phyloP scores from a whole-genome alignment of 30 jellyfish, hydroid and myxozoan species.

The Chironex yamaguchii region DNA sequence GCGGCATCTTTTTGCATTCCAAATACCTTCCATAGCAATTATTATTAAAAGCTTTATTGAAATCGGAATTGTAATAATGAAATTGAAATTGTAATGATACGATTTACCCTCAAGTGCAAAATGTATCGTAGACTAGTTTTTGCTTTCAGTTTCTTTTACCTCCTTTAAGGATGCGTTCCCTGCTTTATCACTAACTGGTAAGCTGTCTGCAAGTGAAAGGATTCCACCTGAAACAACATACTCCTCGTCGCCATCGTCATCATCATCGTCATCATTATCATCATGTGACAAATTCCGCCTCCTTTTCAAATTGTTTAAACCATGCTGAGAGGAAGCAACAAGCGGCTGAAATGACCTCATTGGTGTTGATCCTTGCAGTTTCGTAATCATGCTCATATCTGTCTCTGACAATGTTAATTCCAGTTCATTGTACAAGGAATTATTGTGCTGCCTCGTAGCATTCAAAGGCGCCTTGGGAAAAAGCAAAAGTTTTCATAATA shows the following conservation, averaged over 20 bases:
- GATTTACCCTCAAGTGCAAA: no score
- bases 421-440: slow-evolving; percentile 83
- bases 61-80: no score
- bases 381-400: slow-evolving; percentile 22
- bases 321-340: neutral
- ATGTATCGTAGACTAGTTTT: no score
- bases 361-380: slow-evolving; percentile 37
- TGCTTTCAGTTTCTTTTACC: no score
- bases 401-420: slow-evolving; percentile 83
- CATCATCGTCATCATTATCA: neutral
- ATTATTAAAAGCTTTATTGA: no score
- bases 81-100: no score
- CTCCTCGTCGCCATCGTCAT: neutral
- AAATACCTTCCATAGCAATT: no score
- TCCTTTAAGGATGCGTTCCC: no score
- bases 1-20: no score
- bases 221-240: neutral
- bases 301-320: neutral
- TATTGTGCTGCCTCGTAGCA: slow-evolving; percentile 37
- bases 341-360: neutral
- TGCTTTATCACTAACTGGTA: no score
- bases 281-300: neutral
- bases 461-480: neutral
- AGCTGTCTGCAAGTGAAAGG: neutral
- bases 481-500: neutral